A percentile compares a stretch with the other conserved stretches of the same genome.
Evolutionary conservation across 2,888 invertebrate species (phyloP).

Genomic region (Blomia tropicalis): DNA sequence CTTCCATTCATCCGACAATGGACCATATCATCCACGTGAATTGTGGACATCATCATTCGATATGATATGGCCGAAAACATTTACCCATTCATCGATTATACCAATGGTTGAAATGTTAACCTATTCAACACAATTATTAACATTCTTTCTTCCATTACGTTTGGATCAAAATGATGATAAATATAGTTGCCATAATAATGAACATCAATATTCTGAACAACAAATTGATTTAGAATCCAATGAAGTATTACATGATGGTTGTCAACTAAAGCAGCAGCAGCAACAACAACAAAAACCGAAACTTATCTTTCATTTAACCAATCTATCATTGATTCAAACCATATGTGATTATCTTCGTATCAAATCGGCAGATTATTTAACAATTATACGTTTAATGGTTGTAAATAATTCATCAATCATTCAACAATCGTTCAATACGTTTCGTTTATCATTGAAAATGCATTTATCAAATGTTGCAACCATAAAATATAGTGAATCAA

Average conservation of each 20-base stretch:
- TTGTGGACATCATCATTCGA: constrained; percentile 39
- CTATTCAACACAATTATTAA: background rate
- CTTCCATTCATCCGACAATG: constrained; percentile 53
- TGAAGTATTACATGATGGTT: background rate
- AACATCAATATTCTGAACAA: background rate
- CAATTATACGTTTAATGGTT: background rate
- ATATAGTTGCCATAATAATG: background rate
- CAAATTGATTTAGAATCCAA: background rate
- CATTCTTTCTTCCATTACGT: background rate
- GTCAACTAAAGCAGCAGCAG: no score
- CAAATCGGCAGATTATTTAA: background rate
- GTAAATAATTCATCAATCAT: background rate
- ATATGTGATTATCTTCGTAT: background rate
- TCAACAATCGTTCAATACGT: background rate
- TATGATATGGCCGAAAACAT: background rate
- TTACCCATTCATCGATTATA: background rate
- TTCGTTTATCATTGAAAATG: background rate
- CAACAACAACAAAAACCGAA: no score
- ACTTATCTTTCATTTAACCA: background rate
- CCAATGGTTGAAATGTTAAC: background rate
- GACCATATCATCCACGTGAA: constrained; percentile 71
- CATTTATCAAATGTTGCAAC: background rate
- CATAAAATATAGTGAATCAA: background rate
- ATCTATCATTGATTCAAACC: background rate
- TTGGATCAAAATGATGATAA: no score